Base-by-base conservation (phyloP, 2,797 vertebrate species). In the Takifugu rubripes region DNA sequence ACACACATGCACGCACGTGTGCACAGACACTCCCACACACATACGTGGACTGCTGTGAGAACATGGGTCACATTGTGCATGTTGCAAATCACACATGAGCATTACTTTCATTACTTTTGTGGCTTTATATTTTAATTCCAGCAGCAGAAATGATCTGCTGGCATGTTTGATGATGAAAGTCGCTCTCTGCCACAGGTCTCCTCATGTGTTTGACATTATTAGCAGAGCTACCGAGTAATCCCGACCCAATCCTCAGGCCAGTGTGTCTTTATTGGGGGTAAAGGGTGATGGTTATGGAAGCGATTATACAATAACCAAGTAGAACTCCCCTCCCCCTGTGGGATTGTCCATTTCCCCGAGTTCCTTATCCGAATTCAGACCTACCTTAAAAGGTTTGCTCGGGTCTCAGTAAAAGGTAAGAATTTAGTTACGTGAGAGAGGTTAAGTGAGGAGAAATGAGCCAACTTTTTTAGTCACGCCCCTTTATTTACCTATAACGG, bases 301-400 rank as follows among this genome's bases (percentile, higher is more conserved):
- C 86, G 84, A 88, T 90, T 88, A 90, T 81, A 86, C 82, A 89
- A 87, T 89, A 89, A 88, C 87, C 69, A 76, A 86, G 87, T 88
- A 85, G 33, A 87, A 88, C 78, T 82, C 49, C 57, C 44, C 68
- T 72, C 63, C n/a, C 44, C 70, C 75, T 80, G 49, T 74, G 84
- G 81, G 68, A 80, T 74, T 64, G 65, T 72, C 56, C 42, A 44
- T 61, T 64, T 59, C 36, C 56, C 71, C 36, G 21, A 25, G 61
- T 69, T 75, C 52, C 73, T 82, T 78, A 82, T 84, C 24, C 49
- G 45, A 58, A 56, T 79, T 79, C 70, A 52, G 49, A 62, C 42
- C 71, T 76, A 72, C 61, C 54, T 55, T 70, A 54, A 73, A 73
- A 64, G 56, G 60, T 74, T 72, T 66, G 59, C 0, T 14, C 25